Evolutionary conservation across 2,113 vertebrate genomes (phyloP).

Genomic region (Odontesthes bonariensis): DNA sequence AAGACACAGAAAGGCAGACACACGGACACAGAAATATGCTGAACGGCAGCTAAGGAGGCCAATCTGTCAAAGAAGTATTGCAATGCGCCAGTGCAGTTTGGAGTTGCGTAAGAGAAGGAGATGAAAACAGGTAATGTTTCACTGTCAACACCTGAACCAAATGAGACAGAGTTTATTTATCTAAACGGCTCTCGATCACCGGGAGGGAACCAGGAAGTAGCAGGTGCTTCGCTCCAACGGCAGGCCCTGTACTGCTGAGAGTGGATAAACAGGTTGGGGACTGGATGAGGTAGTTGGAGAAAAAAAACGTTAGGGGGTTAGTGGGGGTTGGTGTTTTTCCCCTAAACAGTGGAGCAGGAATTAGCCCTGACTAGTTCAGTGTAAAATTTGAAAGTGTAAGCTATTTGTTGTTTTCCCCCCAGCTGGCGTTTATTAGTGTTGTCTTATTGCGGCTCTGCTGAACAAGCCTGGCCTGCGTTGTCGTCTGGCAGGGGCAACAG

Average conservation of each 20-base stretch:
- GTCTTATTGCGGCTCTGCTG: slow-evolving; percentile 74
- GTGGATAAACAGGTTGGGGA: slow-evolving; percentile 85
- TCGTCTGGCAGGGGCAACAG: slow-evolving; percentile 63
- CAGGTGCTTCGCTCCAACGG: slow-evolving; percentile 82
- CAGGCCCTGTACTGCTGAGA: slow-evolving; percentile 65
- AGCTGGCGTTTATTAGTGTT: slow-evolving; percentile 76
- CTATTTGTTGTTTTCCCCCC: slow-evolving; percentile 61
- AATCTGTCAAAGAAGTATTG: slow-evolving; percentile 23
- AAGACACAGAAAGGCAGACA: slow-evolving; percentile 27
- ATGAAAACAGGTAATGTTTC: slow-evolving; percentile 74
- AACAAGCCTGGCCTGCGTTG: slow-evolving; percentile 64
- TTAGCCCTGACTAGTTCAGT: slow-evolving; percentile 76
- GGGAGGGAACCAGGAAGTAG: slow-evolving; percentile 80
- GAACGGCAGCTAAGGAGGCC: slow-evolving; percentile 22
- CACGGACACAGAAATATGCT: slow-evolving; percentile 31
- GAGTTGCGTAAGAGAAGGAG: slow-evolving; percentile 71
- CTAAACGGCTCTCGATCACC: slow-evolving; percentile 63
- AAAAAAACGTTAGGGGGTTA: slow-evolving; percentile 41
- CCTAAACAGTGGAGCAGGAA: slow-evolving; percentile 70
- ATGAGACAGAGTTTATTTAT: slow-evolving; percentile 74
- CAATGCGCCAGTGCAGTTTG: slow-evolving; percentile 12
- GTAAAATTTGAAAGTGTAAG: slow-evolving; percentile 75
- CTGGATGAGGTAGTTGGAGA: slow-evolving; percentile 54
- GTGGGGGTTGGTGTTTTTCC: slow-evolving; percentile 57
- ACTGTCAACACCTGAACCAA: slow-evolving; percentile 73